Base-by-base conservation (phyloP, 1,140 invertebrate genomes). In the Hyles euphorbiae region DNA sequence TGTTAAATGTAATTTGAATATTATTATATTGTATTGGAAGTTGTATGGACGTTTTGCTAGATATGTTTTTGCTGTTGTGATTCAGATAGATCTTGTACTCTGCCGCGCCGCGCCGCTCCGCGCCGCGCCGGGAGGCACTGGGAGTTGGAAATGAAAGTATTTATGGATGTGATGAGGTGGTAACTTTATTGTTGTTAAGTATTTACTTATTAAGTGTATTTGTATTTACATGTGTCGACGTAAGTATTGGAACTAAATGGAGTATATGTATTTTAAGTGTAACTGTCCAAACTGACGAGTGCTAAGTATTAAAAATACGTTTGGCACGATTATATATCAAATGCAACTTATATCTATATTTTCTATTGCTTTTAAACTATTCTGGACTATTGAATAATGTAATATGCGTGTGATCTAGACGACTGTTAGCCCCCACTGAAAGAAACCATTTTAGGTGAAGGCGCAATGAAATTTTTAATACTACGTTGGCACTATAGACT, bases 401-500 rank as follows among this genome's bases (percentile, higher is more conserved):
- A 40, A 40, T 5, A 40, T 8, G 36, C 36, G 36, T 40, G 36
- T 40, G 36, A 40, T 40, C 36, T 40, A 40, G 8, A 40, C 36
- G 36, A 40, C 36, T 40, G 36, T 40, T 40, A 10, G 54, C 50
- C 55, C 56, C 50, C 44, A 2, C 2, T 40, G 36, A 40, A 40
- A 40, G 36, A 40, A 40, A 5, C 8, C 36, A 40, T 40, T 40
- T 40, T 5, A 40, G 36, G n/a, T 48, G 5, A n/a, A 47, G 49
- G 48, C 55, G 49, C 34, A 22, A 22, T 22, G 22, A 61, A 34
- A 32, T 46, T 36, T 53, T 54, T 58, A 54, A 53, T 43, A 72
- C 73, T 81, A 81, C 72, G 71, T 74, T 78, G 74, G 74, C 72
- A 85, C 74, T 80, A 74, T 88, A 84, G 82, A 87, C 83, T 88